Conservation (phyloP, 1,140 invertebrate species). For the Scaptomyza montana region DNA sequence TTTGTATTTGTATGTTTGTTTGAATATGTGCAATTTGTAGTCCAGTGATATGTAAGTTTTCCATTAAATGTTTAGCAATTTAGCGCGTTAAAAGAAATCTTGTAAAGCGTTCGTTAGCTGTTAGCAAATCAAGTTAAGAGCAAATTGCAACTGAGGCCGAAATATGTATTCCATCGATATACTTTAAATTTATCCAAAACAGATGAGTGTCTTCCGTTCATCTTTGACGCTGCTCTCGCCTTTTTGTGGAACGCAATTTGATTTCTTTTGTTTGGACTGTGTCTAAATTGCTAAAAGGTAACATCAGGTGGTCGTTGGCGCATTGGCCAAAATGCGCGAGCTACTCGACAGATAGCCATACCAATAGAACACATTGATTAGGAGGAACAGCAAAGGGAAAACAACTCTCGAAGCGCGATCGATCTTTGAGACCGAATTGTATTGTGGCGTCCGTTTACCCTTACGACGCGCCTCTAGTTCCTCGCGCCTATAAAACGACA, state of each 20-base stretch:
- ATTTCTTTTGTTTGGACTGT: slow-evolving; percentile 76
- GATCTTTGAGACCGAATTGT: slow-evolving; percentile 92
- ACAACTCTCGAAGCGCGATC: slow-evolving; percentile 90
- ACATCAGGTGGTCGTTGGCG: slow-evolving; percentile 81
- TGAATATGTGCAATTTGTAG: slow-evolving; percentile 6
- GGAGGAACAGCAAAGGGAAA: slow-evolving; percentile 90
- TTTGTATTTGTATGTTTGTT: slow-evolving; percentile 14
- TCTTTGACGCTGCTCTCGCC: slow-evolving; percentile 32
- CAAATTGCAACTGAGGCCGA: slow-evolving; percentile 66
- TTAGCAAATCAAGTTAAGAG: slow-evolving; percentile 76
- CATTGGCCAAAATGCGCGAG: slow-evolving; percentile 84
- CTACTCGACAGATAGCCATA: slow-evolving; percentile 89
- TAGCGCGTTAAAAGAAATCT: slow-evolving; percentile 80
- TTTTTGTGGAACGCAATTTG: slow-evolving; percentile 55
- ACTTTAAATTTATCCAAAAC: slow-evolving; percentile 10
- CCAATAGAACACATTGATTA: slow-evolving; percentile 93
- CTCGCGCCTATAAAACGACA: slow-evolving; percentile 80
- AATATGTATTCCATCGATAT: slow-evolving; percentile 13
- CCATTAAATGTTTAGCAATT: slow-evolving; percentile 78
- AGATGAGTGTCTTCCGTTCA: not conserved
- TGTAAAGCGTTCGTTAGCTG: slow-evolving; percentile 58
- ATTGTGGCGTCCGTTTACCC: slow-evolving; percentile 86
- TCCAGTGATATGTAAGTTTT: slow-evolving; percentile 42
- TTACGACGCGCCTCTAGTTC: slow-evolving; percentile 83
- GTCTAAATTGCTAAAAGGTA: slow-evolving; percentile 84